Conservation (phyloP, 2,888 invertebrate genomes). For the Nemapogon koenigi region DNA sequence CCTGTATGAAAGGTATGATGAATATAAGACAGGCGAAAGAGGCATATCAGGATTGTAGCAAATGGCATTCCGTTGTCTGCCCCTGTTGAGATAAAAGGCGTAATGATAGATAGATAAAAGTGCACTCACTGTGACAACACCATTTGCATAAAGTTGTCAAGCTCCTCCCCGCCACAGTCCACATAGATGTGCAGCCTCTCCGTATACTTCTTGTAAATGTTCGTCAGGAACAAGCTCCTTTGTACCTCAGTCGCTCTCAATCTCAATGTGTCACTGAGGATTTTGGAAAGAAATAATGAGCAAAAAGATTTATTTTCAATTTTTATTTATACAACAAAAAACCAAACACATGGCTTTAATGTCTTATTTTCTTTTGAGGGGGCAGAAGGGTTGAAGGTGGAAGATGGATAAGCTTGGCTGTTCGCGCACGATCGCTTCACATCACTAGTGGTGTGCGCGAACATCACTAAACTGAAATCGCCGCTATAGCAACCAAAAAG, state of each 20-base stretch:
- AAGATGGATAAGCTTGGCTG: too few relatives aligned
- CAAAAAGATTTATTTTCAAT: not conserved
- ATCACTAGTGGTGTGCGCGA: too few relatives aligned
- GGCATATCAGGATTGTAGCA: too few relatives aligned
- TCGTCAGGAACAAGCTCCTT: slow-evolving; percentile 34
- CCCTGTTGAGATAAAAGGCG: too few relatives aligned
- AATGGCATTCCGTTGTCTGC: too few relatives aligned
- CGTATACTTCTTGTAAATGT: slow-evolving; percentile 35
- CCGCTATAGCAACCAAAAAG: too few relatives aligned
- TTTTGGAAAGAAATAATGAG: slow-evolving; percentile 5
- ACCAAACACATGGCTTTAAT: not conserved
- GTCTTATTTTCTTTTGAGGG: not conserved
- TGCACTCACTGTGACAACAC: slow-evolving; percentile 44
- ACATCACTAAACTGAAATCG: too few relatives aligned
- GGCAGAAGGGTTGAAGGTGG: too few relatives aligned
- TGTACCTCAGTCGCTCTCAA: slow-evolving; percentile 33
- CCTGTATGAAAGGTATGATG: too few relatives aligned
- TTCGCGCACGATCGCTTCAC: too few relatives aligned
- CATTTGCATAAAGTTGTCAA: slow-evolving; percentile 35
- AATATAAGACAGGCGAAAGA: too few relatives aligned
- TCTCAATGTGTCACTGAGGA: slow-evolving; percentile 33
- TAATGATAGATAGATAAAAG: too few relatives aligned
- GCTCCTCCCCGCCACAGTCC: slow-evolving; percentile 30
- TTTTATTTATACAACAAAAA: not conserved
- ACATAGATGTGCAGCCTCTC: slow-evolving; percentile 34